Conservation (phyloP, 2,888 invertebrate species). For the Drosophila rubida region DNA sequence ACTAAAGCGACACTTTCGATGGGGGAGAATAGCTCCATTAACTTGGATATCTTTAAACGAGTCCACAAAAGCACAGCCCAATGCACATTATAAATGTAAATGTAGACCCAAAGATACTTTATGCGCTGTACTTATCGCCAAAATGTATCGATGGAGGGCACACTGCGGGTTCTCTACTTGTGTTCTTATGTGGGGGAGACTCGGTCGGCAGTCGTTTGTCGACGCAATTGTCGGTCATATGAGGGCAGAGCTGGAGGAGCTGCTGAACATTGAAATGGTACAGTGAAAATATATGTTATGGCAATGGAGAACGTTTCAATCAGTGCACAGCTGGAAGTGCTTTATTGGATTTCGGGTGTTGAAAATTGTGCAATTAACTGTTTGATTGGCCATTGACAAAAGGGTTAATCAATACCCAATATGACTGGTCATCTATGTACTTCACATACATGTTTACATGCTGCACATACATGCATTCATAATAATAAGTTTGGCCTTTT, state of each 20-base stretch:
- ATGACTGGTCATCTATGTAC: constrained; percentile 25
- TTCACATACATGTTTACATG: neutral
- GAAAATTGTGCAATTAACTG: constrained; percentile 56
- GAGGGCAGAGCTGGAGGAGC: constrained; percentile 50
- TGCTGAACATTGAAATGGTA: neutral
- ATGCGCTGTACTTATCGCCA: constrained; percentile 64
- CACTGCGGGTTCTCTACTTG: constrained; percentile 32
- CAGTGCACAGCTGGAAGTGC: constrained; percentile 43
- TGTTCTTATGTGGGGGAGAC: constrained; percentile 5
- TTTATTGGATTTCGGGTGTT: constrained; percentile 50
- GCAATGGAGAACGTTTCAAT: constrained; percentile 57
- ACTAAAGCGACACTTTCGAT: constrained; percentile 33
- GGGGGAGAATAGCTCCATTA: constrained; percentile 36
- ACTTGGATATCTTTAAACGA: constrained; percentile 62
- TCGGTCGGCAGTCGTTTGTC: neutral
- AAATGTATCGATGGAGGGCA: constrained; percentile 41
- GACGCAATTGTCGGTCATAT: constrained; percentile 46
- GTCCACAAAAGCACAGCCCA: constrained; percentile 67
- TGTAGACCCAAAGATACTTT: constrained; percentile 63
- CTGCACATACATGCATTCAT: constrained; percentile 10
- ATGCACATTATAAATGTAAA: constrained; percentile 43
- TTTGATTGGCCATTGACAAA: constrained; percentile 57
- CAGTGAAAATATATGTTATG: neutral
- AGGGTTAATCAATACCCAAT: constrained; percentile 54
- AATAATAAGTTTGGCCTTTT: constrained; percentile 4